These are phyloP conservation scores for Patella vulgata DNA, from an alignment of 1,140 invertebrate species.

Conservation along the genomic window DNA sequence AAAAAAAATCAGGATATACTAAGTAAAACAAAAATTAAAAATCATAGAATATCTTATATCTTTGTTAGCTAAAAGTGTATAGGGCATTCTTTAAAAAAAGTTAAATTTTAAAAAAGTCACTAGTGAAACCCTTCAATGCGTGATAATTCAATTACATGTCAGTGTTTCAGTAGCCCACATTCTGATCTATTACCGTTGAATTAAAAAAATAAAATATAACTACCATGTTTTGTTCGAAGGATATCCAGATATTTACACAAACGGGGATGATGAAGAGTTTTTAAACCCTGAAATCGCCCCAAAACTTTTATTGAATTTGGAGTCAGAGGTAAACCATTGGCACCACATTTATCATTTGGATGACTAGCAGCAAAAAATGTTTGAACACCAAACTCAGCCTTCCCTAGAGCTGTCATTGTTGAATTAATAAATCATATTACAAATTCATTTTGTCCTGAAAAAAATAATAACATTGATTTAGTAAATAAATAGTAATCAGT, in stretches of 20 bases:
- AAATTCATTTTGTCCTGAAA: neutral
- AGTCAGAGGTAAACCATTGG: conserved; percentile 93
- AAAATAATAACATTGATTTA: neutral
- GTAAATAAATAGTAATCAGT: neutral
- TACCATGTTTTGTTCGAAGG: conserved; percentile 93
- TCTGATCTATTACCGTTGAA: too few species aligned
- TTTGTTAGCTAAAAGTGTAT: too few species aligned
- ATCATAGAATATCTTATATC: too few species aligned
- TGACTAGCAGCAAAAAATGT: conserved; percentile 92
- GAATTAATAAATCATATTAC: conserved; percentile 5
- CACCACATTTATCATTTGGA: conserved; percentile 91
- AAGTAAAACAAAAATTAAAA: conserved; percentile 39
- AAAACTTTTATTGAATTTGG: conserved; percentile 95
- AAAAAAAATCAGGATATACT: too few species aligned
- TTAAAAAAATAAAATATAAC: conserved; percentile 30
- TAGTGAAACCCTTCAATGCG: too few species aligned
- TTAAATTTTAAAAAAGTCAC: too few species aligned
- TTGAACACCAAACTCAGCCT: conserved; percentile 77
- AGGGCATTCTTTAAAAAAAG: too few species aligned
- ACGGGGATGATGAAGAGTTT: conserved; percentile 81
- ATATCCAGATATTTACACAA: conserved; percentile 92
- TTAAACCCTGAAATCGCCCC: conserved; percentile 86
- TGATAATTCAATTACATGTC: too few species aligned
- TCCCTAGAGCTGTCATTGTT: conserved; percentile 56
- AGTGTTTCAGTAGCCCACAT: too few species aligned